Base-by-base conservation (phyloP, 2,888 invertebrate genomes). In the Biston stratarius region DNA sequence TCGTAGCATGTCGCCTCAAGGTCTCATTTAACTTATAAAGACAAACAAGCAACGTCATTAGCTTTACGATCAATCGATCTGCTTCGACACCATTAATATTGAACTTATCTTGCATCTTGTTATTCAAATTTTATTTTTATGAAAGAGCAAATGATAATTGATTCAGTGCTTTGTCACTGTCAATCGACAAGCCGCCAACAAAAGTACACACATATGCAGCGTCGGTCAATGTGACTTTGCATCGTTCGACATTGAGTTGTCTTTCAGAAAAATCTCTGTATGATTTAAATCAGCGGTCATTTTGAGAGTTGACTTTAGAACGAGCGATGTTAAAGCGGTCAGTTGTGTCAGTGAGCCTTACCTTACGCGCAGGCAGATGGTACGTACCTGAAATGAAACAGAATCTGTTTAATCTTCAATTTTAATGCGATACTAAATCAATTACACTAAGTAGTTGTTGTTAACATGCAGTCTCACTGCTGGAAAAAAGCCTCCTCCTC, bases 391-490 rank as follows among this genome's bases (percentile, higher is more conserved):
- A 59, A 67, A 87, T 84, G 72, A 84, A 81, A 82, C 81, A 80
- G 64, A 82, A 79, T 76, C 69, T 73, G 78, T 81, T 83, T 76
- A 82, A 58, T 82, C 79, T 82, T 82, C 79, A 78, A 77, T 82
- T 80, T 78, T 64, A 67, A 83, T 83, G 77, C 77, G 74, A 71
- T 73, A 71, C 72, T 77, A 73, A 82, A 78, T 78, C 48, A 51
- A 62, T 58, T 24, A 24, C 1, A 2, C 24, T 24, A 24, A 24
- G 3, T 24, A 24, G 24, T 3, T 24, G 24, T 24, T n/a, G n/a
- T n/a, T n/a, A n/a, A n/a, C n/a, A n/a, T n/a, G n/a, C n/a, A n/a
- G n/a, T 1, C 24, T 24, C 24, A 24, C 24, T 24, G 24, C 24
- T 24, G 24, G 24, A 24, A 1, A 24, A 24, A 24, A 3, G 24